phyloP scores from a whole-genome alignment of 2,113 vertebrate genomes.

The Pelecanus crispus region DNA sequence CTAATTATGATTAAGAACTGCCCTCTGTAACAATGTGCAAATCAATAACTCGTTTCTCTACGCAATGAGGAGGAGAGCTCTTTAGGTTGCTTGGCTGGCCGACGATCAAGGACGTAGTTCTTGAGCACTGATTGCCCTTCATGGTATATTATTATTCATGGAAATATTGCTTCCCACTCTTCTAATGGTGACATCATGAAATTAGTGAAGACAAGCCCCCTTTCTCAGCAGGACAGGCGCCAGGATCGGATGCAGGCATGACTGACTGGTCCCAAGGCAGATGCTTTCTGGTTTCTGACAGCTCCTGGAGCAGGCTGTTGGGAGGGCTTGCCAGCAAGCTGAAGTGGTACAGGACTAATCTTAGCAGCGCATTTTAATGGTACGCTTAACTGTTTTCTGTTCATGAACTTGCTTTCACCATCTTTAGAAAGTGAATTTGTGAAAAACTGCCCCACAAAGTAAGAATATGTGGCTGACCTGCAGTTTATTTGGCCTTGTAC shows the following conservation, averaged over 20 bases:
- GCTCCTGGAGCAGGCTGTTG: neutral
- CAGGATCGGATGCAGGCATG: neutral
- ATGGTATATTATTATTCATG: neutral
- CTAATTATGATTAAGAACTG: slow-evolving; percentile 59
- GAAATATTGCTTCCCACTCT: neutral
- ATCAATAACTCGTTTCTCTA: slow-evolving; percentile 20
- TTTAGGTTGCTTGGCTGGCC: neutral
- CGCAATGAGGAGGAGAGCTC: neutral
- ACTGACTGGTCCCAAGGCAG: slow-evolving; percentile 6
- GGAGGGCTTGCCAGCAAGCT: neutral
- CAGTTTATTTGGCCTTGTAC: neutral
- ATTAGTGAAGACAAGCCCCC: slow-evolving; percentile 24
- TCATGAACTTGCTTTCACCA: neutral
- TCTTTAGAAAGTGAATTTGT: neutral
- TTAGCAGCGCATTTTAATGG: neutral
- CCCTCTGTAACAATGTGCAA: slow-evolving; percentile 34
- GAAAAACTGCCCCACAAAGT: neutral
- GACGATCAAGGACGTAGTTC: neutral
- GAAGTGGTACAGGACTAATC: neutral
- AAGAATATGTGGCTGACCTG: neutral
- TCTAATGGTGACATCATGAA: slow-evolving; percentile 26
- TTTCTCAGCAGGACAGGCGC: slow-evolving; percentile 29
- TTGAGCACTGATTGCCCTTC: slow-evolving; percentile 1
- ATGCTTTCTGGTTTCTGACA: slow-evolving; percentile 8
- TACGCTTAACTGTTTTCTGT: neutral